Percentiles rank a stretch among this genome's conserved stretches.
Evolutionary conservation across 2,113 vertebrate species (phyloP).

Genomic region (Dasyprocta punctata): DNA sequence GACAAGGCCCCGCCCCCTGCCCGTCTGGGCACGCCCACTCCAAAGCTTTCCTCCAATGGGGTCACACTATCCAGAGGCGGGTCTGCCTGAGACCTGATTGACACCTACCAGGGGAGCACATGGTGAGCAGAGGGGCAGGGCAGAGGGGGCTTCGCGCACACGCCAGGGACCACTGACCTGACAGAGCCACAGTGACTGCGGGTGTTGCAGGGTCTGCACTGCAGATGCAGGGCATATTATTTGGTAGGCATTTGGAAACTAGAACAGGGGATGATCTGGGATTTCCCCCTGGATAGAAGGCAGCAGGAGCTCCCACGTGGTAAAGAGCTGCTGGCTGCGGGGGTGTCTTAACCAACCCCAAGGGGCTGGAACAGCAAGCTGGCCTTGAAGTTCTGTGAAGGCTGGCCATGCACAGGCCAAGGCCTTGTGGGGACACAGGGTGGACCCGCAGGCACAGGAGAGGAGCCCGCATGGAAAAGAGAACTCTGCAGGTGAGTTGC

Average conservation of each 20-base stretch:
- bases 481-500: background rate
- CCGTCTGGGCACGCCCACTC: background rate
- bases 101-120: background rate
- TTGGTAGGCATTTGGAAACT: background rate
- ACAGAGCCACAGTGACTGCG: background rate
- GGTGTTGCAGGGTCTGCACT: background rate
- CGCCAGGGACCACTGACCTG: background rate
- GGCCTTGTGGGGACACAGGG: background rate
- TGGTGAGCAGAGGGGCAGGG: background rate
- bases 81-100: background rate
- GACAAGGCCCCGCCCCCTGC: background rate
- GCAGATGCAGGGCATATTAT: background rate
- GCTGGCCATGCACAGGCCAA: background rate
- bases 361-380: background rate
- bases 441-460: background rate
- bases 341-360: background rate
- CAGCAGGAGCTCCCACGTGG: rapidly evolving
- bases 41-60: background rate
- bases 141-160: background rate
- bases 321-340: background rate
- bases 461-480: background rate
- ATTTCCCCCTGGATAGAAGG: background rate
- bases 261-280: background rate
- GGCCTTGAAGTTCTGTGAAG: background rate
- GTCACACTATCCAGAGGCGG: background rate